Base-by-base conservation (phyloP, 2,797 vertebrate species). In the Liparis tanakae region DNA sequence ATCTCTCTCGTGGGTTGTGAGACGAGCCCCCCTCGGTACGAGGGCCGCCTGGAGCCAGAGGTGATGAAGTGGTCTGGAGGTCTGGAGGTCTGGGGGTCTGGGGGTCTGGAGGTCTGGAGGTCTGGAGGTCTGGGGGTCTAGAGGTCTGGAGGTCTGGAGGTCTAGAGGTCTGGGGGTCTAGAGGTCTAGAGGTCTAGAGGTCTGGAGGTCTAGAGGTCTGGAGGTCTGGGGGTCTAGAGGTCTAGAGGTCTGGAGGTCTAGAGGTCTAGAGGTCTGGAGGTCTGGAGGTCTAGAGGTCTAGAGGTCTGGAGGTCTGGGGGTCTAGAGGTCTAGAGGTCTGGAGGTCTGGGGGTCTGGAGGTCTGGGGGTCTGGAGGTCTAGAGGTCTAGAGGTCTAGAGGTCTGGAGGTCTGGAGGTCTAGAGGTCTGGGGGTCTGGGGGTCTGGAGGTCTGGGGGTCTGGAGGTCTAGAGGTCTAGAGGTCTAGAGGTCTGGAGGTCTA, bases 171-270 rank as follows among this genome's bases (percentile, higher is more conserved):
- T 36, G 55, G 82, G 72, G 69, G 71, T 64, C n/a, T 20, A 65
- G 82, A 89, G 78, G 83, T 77, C 69, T 87, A 85, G 85, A 79
- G 3, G 59, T n/a, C n/a, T n/a, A n/a, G n/a, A n/a, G n/a, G n/a
- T n/a, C n/a, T n/a, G n/a, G n/a, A n/a, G n/a, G n/a, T n/a, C n/a
- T n/a, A n/a, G n/a, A n/a, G n/a, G n/a, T n/a, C n/a, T n/a, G n/a
- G n/a, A n/a, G 3, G 59, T 66, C 34, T 36, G 7, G 34, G 7
- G 4, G 34, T 36, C 34, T 36, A 7, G 34, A 36, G 34, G 4
- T 36, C 34, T 36, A 7, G 34, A 36, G 7, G n/a, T n/a, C n/a
- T n/a, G n/a, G n/a, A n/a, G n/a, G n/a, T n/a, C n/a, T n/a, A n/a
- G n/a, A n/a, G n/a, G n/a, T n/a, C n/a, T n/a, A n/a, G n/a, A n/a